Evolutionary conservation across 37 sponge, comb jelly and placozoan species (phyloP).

Genomic region (Agelas oroides): DNA sequence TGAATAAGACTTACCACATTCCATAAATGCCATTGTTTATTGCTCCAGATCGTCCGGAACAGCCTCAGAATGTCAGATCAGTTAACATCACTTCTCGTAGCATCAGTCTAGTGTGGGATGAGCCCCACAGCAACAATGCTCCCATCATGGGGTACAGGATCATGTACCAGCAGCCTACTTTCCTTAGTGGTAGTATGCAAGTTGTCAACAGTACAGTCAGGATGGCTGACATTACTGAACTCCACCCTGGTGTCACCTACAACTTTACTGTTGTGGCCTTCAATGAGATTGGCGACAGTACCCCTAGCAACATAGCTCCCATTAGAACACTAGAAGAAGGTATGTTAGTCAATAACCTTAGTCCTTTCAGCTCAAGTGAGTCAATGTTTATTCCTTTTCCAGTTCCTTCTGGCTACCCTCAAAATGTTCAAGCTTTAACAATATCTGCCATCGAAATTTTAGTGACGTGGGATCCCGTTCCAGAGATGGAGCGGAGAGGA

Average conservation of each 20-base stretch:
- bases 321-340: too few relatives aligned
- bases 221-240: constrained; percentile 34
- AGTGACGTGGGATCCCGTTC: constrained; percentile 28
- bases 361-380: too few relatives aligned
- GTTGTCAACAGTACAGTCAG: not conserved
- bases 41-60: constrained; percentile 51
- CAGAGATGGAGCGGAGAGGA: constrained; percentile 30
- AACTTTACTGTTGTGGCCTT: constrained; percentile 64
- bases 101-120: constrained; percentile 42
- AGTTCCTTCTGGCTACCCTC: too few relatives aligned
- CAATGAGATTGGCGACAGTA: too few relatives aligned
- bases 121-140: constrained; percentile 69
- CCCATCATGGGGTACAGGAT: constrained; percentile 53
- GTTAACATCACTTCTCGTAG: constrained; percentile 32
- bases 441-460: not conserved
- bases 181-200: constrained; percentile 9
- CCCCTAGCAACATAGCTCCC: too few relatives aligned
- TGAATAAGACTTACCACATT: too few relatives aligned
- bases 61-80: constrained; percentile 39
- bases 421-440: too few relatives aligned
- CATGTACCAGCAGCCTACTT: constrained; percentile 25
- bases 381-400: too few relatives aligned
- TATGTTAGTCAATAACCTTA: too few relatives aligned
- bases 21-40: too few relatives aligned
- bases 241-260: constrained; percentile 61